Conservation (phyloP, 1,140 invertebrate species). For the Drosophila pseudoananassae region DNA sequence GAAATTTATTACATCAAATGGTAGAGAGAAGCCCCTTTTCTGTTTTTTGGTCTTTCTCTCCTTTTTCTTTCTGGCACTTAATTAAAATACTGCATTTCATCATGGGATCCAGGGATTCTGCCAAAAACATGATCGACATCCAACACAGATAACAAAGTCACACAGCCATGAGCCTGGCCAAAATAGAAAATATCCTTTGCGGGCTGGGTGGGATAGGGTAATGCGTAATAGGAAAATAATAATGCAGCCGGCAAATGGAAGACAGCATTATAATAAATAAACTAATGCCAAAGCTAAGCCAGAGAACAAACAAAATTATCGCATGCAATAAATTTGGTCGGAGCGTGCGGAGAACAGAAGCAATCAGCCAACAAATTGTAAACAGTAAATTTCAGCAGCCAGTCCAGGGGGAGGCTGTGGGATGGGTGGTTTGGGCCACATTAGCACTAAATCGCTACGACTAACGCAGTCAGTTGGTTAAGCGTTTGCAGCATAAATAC, state of each 20-base stretch:
- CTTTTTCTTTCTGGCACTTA: conserved; percentile 39
- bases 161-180: conserved; percentile 26
- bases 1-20: conserved; percentile 18
- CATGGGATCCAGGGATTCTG: conserved; percentile 23
- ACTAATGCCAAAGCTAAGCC: conserved; percentile 29
- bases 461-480: conserved; percentile 80
- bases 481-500: conserved; percentile 75
- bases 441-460: conserved; percentile 77
- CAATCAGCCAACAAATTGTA: conserved; percentile 81
- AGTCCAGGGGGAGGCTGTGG: neutral
- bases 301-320: conserved; percentile 56
- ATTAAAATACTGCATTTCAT: conserved; percentile 56
- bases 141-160: conserved; percentile 42
- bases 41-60: neutral
- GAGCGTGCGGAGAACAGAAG: conserved; percentile 63
- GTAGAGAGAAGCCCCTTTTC: neutral
- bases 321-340: conserved; percentile 72
- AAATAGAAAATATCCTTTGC: neutral
- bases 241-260: conserved; percentile 57
- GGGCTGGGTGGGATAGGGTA: neutral
- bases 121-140: conserved; percentile 36
- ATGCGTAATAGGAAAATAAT: conserved; percentile 68
- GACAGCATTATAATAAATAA: conserved; percentile 73
- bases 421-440: conserved; percentile 43
- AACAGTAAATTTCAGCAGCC: conserved; percentile 72